These are phyloP conservation scores for Kuschelorhynchus macadamiae DNA, from an alignment of 2,888 invertebrate species.

Conservation along the genomic window DNA sequence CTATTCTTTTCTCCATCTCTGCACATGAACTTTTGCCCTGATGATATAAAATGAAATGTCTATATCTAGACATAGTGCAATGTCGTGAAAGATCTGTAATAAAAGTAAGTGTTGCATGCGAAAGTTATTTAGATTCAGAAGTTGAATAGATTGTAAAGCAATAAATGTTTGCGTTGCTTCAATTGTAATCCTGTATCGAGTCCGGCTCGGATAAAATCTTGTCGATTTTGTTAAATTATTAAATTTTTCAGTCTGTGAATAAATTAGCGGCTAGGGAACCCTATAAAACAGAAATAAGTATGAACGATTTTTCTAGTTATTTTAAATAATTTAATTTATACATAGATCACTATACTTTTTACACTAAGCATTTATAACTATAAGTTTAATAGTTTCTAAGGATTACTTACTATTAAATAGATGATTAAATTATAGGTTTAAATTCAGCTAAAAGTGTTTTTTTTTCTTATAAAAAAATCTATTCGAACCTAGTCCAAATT, in stretches of 20 bases:
- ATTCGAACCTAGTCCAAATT: no score
- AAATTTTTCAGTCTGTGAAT: constrained; percentile 15
- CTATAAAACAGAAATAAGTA: no score
- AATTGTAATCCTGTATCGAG: constrained; percentile 19
- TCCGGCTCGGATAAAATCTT: constrained; percentile 5
- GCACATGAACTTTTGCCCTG: no score
- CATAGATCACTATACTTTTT: constrained; percentile 32
- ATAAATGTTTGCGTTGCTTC: constrained; percentile 15
- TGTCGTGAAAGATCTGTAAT: constrained; percentile 30
- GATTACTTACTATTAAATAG: constrained; percentile 32
- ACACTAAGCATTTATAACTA: constrained; percentile 37
- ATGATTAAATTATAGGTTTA: constrained; percentile 31
- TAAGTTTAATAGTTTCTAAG: constrained; percentile 31
- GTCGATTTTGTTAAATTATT: constrained; percentile 25
- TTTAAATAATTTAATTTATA: constrained; percentile 25
- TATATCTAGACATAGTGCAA: constrained; percentile 27
- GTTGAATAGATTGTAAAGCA: no score
- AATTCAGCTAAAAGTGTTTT: no score
- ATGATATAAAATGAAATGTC: constrained; percentile 3
- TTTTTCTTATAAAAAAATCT: no score
- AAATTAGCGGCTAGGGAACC: constrained; percentile 11
- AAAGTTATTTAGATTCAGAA: constrained; percentile 24
- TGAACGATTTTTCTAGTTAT: constrained; percentile 25
- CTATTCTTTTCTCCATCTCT: no score
- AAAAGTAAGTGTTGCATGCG: constrained; percentile 23